phyloP scores from a whole-genome alignment of 2,888 invertebrate genomes.

The Trichogramma evanescens region DNA sequence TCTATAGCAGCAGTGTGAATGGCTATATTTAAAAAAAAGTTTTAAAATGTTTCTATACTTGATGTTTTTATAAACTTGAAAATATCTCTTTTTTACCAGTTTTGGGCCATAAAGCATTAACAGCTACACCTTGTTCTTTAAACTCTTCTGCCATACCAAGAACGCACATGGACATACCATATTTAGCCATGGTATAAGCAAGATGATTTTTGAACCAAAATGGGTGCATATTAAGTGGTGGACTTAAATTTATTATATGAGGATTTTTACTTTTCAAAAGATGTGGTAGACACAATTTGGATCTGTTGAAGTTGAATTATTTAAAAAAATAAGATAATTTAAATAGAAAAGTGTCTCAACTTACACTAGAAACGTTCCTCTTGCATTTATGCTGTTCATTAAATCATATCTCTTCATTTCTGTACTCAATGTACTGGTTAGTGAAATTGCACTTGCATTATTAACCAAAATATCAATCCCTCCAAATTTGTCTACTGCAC shows the following conservation, averaged over 20 bases:
- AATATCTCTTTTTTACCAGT: conserved; percentile 57
- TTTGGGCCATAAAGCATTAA: conserved; percentile 94
- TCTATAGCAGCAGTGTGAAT: conserved; percentile 91
- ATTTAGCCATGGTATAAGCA: conserved; percentile 97
- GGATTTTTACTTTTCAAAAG: conserved; percentile 81
- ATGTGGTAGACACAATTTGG: conserved; percentile 82
- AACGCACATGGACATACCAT: conserved; percentile 98
- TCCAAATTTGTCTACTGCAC: conserved; percentile 78
- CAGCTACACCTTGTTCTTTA: conserved; percentile 71
- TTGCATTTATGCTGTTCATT: conserved; percentile 89
- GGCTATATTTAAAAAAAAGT: conserved; percentile 50
- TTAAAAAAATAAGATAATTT: conserved; percentile 18
- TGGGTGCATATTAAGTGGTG: conserved; percentile 83
- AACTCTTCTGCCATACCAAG: conserved; percentile 96
- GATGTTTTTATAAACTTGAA: neutral
- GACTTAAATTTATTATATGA: conserved; percentile 91
- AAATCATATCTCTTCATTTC: conserved; percentile 95
- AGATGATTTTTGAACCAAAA: conserved; percentile 88
- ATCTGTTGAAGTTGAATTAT: conserved; percentile 54
- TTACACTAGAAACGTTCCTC: conserved; percentile 92
- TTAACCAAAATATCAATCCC: conserved; percentile 93
- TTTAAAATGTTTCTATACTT: no score
- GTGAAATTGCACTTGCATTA: conserved; percentile 91
- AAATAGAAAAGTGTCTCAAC: conserved; percentile 33
- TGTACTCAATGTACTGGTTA: conserved; percentile 74